Conservation (phyloP, 2,113 vertebrate genomes). For the Actenoides lindsayi region DNA sequence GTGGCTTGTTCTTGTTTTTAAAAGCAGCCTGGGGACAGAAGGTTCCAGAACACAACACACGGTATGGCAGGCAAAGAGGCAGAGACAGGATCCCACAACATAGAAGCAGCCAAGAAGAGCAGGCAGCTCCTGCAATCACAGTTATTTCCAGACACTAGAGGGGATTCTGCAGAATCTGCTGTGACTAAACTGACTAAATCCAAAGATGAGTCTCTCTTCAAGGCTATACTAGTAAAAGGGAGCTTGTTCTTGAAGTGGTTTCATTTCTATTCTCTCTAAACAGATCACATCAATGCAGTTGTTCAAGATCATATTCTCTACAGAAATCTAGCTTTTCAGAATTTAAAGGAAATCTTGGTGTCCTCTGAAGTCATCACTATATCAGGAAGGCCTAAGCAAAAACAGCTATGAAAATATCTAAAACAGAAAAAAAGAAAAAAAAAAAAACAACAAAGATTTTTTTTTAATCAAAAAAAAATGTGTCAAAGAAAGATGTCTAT, state of each 20-base stretch:
- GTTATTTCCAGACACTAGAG: background rate
- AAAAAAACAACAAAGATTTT: background rate
- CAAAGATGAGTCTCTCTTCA: background rate
- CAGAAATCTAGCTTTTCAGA: background rate
- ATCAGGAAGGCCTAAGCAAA: background rate
- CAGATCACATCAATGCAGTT: background rate
- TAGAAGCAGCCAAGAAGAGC: background rate
- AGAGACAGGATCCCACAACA: fast-evolving
- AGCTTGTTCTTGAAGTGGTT: background rate
- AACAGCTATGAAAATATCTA: background rate
- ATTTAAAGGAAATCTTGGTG: background rate
- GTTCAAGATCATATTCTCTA: background rate
- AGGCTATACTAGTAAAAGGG: background rate
- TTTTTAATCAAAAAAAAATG: background rate
- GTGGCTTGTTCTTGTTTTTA: background rate
- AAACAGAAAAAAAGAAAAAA: too few relatives aligned
- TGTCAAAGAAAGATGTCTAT: background rate
- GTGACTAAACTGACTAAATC: background rate
- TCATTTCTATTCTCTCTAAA: background rate
- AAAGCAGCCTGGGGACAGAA: background rate
- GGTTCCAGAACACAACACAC: background rate
- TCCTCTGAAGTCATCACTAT: background rate
- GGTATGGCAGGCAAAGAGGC: background rate
- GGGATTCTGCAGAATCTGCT: background rate
- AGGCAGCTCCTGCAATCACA: background rate